Evolutionary conservation across 2,888 invertebrate genomes (phyloP), one percentile per base, ranked within the genome.

Genomic region (Epistrophella euchroma): DNA sequence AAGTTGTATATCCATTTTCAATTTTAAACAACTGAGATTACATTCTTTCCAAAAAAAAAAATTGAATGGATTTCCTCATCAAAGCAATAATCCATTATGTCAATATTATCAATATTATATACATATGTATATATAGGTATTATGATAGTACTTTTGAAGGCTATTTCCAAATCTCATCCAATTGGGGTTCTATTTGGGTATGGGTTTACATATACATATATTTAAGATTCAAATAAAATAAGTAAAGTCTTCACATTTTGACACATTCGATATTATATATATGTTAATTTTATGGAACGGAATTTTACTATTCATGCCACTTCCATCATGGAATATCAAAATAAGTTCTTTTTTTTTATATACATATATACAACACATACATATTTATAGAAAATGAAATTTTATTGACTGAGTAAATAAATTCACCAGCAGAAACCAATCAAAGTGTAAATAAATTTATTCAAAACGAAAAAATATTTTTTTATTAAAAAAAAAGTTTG

Each of bases 241-340:
- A 62, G 7, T 47, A 17, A 47, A 28, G 17, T 32, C 45, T 19
- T 64, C 64, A 47, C 37, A 35, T 66, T 66, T 66, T 66, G 47
- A 66, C 66, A 66, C 47, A 19, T 19, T 47, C 66, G 7, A 47
- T 47, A 25, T 66, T 32, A 66, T 66, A 5, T 47, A 32, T 66
- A 45, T 64, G 64, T 45, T 64, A 45, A 64, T 66, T 47, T 47
- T 19, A 19, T 19, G 17, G 45, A 32, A 32, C 17, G 17, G n/a
- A 9, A 22, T n/a, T 25, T 62, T 43, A 19, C 17, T 19, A 15
- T 40, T 47, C 15, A 15, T 28, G 10, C n/a, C 13, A 35, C 40
- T 40, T 17, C 15, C 15, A 45, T 28, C 9, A 35, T 3, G 22
- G 22, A 22, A 0, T 15, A 47, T 19, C 4, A 2, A 66, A 32